Percentiles rank a stretch among this genome's conserved stretches.
Evolutionary conservation across 2,113 vertebrate genomes (phyloP).

Genomic region (Syngnathus scovelli): DNA sequence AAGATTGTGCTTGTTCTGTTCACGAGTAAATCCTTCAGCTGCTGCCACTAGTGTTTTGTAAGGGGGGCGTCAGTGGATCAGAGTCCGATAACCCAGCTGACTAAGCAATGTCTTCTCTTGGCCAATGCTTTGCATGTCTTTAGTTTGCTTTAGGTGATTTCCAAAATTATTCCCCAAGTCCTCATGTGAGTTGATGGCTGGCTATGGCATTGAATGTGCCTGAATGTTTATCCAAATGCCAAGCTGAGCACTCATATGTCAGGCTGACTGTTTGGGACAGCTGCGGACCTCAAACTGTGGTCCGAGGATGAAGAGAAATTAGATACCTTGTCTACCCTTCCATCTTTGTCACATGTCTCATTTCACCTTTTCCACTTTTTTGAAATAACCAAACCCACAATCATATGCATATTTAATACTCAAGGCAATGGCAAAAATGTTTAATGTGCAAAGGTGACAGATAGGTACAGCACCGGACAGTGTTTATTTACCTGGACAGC

Average conservation of each 20-base stretch:
- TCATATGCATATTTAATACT: not conserved
- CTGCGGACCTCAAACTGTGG: slow-evolving; percentile 52
- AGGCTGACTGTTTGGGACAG: slow-evolving; percentile 65
- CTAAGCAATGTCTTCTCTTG: slow-evolving; percentile 16
- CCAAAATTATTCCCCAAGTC: slow-evolving; percentile 17
- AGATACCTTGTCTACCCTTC: slow-evolving; percentile 45
- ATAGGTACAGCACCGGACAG: too few species aligned
- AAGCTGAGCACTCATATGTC: slow-evolving; percentile 40
- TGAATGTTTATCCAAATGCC: slow-evolving; percentile 33
- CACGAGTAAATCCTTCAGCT: slow-evolving; percentile 24
- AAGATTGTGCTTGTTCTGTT: not conserved
- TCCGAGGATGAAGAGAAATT: slow-evolving; percentile 59
- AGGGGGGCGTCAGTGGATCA: not conserved
- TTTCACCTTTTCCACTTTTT: not conserved
- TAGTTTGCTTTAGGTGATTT: slow-evolving; percentile 27
- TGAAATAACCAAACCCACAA: not conserved
- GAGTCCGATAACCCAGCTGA: slow-evolving; percentile 12
- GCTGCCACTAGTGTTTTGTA: not conserved
- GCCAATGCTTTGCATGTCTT: slow-evolving; percentile 7
- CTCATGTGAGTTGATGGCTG: slow-evolving; percentile 16
- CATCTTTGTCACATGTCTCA: slow-evolving; percentile 20
- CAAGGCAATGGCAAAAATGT: not conserved
- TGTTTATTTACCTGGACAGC: too few species aligned
- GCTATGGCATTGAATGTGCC: slow-evolving; percentile 23
- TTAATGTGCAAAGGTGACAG: too few species aligned